Conservation (phyloP, 2,113 vertebrate genomes). For the Phodopus roborovskii region DNA sequence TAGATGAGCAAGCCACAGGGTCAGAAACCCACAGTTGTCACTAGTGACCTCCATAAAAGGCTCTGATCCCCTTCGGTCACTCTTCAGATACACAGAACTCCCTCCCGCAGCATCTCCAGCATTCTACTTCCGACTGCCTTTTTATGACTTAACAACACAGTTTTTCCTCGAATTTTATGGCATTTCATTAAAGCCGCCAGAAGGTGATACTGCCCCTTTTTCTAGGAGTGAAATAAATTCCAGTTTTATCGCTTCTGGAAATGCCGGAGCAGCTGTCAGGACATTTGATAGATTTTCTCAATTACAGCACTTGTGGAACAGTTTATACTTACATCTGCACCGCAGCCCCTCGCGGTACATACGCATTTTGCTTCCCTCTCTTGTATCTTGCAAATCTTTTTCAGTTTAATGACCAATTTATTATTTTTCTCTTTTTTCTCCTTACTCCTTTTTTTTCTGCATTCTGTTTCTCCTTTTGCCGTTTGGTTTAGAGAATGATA, state of each 20-base stretch:
- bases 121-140: constrained; percentile 85
- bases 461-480: constrained; percentile 74
- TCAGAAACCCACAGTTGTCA: fast-evolving
- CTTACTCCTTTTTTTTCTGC: constrained; percentile 68
- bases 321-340: constrained; percentile 90
- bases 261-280: constrained; percentile 90
- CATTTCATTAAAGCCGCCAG: constrained; percentile 92
- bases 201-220: constrained; percentile 92
- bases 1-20: no score
- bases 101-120: constrained; percentile 80
- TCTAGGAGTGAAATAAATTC: constrained; percentile 92
- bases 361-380: constrained; percentile 62
- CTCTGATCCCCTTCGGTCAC: neutral
- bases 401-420: constrained; percentile 85
- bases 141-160: constrained; percentile 90
- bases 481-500: constrained; percentile 65
- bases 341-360: constrained; percentile 79
- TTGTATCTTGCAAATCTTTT: constrained; percentile 84
- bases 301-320: constrained; percentile 92
- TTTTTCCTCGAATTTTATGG: constrained; percentile 92
- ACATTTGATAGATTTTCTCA: constrained; percentile 91
- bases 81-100: constrained; percentile 41
- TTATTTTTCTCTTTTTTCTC: constrained; percentile 77
- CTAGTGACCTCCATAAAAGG: neutral
- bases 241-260: constrained; percentile 92